A percentile compares a stretch with the other conserved stretches of the same genome.
These are phyloP conservation scores for Carollia perspicillata DNA, from an alignment of 2,113 vertebrate species.

Conservation along the genomic window DNA sequence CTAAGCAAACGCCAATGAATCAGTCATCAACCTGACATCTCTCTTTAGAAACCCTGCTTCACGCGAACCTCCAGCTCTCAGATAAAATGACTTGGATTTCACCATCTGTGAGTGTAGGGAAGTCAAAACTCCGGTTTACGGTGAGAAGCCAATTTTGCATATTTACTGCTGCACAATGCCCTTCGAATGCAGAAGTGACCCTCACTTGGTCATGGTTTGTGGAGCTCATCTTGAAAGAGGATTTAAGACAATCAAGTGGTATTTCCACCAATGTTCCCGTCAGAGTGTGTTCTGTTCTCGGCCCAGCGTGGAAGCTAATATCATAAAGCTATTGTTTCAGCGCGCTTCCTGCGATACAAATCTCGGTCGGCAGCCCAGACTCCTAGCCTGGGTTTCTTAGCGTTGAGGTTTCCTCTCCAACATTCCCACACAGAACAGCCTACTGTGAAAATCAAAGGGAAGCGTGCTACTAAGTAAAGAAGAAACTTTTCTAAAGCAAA, in stretches of 20 bases:
- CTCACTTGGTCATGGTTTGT: neutral
- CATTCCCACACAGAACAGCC: slow-evolving; percentile 85
- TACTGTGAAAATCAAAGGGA: slow-evolving; percentile 89
- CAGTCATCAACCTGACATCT: neutral
- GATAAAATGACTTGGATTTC: neutral
- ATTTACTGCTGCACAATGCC: neutral
- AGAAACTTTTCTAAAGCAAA: slow-evolving; percentile 81
- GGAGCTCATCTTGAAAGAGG: slow-evolving; percentile 75
- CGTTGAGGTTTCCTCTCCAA: slow-evolving; percentile 84
- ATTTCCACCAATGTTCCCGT: slow-evolving; percentile 76
- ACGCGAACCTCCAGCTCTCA: neutral
- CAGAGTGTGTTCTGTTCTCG: slow-evolving; percentile 75
- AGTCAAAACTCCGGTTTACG: neutral
- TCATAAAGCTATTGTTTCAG: slow-evolving; percentile 86
- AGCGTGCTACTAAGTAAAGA: slow-evolving; percentile 84
- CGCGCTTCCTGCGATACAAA: slow-evolving; percentile 86
- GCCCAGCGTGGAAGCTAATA: slow-evolving; percentile 81
- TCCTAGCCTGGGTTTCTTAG: slow-evolving; percentile 81
- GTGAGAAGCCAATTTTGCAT: neutral
- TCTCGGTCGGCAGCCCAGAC: slow-evolving; percentile 79
- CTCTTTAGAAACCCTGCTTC: neutral
- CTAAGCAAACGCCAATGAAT: neutral
- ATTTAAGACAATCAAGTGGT: slow-evolving; percentile 66
- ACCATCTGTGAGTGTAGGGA: neutral
- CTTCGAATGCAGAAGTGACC: neutral